These are phyloP conservation scores for Orthonevra nobilis DNA, from an alignment of 2,888 invertebrate species.

Conservation along the genomic window DNA sequence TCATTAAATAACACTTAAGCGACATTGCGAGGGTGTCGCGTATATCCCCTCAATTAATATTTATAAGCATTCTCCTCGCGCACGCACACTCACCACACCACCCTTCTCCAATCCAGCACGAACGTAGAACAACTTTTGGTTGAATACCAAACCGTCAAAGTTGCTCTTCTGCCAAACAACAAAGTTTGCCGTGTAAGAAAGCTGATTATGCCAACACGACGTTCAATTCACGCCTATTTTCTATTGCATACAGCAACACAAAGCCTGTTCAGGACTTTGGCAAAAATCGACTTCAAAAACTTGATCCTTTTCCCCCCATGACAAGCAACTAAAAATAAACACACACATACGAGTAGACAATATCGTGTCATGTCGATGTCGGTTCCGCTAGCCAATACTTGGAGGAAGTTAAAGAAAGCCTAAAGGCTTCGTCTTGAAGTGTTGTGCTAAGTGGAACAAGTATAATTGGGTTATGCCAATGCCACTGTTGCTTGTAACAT, in stretches of 20 bases:
- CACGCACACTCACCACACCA: neutral
- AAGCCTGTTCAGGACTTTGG: too few relatives aligned
- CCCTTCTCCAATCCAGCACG: too few relatives aligned
- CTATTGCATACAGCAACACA: too few relatives aligned
- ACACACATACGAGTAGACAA: too few relatives aligned
- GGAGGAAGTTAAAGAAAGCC: neutral
- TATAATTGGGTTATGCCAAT: conserved; percentile 36
- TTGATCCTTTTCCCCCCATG: too few relatives aligned
- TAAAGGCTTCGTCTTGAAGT: neutral
- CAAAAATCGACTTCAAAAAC: too few relatives aligned
- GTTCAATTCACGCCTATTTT: too few relatives aligned
- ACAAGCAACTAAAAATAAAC: too few relatives aligned
- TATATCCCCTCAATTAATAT: conserved; percentile 67
- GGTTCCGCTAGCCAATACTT: neutral
- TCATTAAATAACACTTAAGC: conserved; percentile 60
- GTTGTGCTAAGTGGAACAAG: too few relatives aligned
- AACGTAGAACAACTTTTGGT: conserved; percentile 32
- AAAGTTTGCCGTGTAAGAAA: conserved; percentile 21
- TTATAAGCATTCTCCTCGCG: conserved; percentile 34
- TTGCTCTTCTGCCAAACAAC: conserved; percentile 25
- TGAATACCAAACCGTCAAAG: conserved; percentile 31
- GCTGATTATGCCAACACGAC: too few relatives aligned
- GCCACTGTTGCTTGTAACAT: neutral
- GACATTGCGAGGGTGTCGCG: conserved; percentile 21
- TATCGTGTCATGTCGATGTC: too few relatives aligned